Base-by-base conservation (phyloP, 2,888 invertebrate genomes). In the Eupithecia abbreviata region DNA sequence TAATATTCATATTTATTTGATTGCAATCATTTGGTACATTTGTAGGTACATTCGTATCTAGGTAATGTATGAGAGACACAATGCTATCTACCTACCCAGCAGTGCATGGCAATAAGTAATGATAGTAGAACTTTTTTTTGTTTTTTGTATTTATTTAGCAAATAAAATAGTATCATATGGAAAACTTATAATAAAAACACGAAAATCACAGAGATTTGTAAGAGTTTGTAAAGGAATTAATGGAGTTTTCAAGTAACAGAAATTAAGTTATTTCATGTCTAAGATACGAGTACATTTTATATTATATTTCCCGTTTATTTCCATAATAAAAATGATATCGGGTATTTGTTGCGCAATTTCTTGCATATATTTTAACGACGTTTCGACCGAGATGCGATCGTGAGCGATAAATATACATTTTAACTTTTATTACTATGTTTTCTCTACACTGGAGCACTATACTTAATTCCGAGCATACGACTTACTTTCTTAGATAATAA, bases 361-460 rank as follows among this genome's bases (percentile, higher is more conserved):
- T 10, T 18, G 18, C n/a, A 18, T 55, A 30, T 30, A 62, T 62
- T 62, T 62, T 62, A 62, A 62, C 62, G 62, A 62, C 62, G 30
- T 62, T 62, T 62, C 62, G 30, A 30, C 62, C 62, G 12, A 62
- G 10, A 10, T 30, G 62, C 10, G 18, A 18, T 18, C 18, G 62
- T 62, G 62, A 62, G 62, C 55, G 55, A 62, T 18, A 62, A 30
- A 62, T 30, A 62, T 10, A 62, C 62, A 62, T 30, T 58, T 58
- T 3, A 62, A 62, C 62, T 62, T 62, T 30, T 62, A 62, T 30
- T 30, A 62, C 62, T 10, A 30, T 62, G 12, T 18, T 30, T 30
- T 62, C 30, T 58, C 4, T 58, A 58, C 18, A 18, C 55, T 65
- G 12, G 12, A 30, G 5, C 66, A 42, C 66, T 66, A 66, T 6